Conservation (phyloP, 2,888 invertebrate species). For the Ophion costatus region DNA sequence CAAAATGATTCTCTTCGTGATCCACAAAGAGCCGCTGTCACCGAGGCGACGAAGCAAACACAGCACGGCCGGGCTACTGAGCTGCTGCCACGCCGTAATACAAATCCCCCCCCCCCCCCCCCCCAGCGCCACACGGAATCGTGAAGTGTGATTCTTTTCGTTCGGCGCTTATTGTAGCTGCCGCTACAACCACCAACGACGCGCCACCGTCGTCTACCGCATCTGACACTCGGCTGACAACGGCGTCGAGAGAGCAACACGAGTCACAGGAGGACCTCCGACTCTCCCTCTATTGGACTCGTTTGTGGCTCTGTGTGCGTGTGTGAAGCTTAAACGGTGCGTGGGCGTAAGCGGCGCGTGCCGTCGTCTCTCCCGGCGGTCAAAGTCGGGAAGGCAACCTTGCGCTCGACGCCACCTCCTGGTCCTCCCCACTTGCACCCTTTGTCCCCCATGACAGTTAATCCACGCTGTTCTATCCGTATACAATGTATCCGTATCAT, state of each 20-base stretch:
- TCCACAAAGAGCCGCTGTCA: constrained; percentile 78
- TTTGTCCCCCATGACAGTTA: constrained; percentile 32
- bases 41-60: constrained; percentile 71
- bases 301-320: constrained; percentile 7
- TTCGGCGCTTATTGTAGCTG: constrained; percentile 53
- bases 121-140: constrained; percentile 43
- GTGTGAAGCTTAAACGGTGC: constrained; percentile 55
- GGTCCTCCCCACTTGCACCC: constrained; percentile 26
- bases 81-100: constrained; percentile 81
- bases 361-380: constrained; percentile 75
- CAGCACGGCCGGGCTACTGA: constrained; percentile 63
- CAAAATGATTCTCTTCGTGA: constrained; percentile 18
- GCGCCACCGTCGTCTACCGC: constrained; percentile 37
- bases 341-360: constrained; percentile 72
- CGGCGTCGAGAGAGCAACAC: constrained; percentile 51
- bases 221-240: constrained; percentile 68
- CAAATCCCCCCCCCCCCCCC: constrained; percentile 69
- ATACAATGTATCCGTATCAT: constrained; percentile 19
- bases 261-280: constrained; percentile 26
- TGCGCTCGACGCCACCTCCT: constrained; percentile 55
- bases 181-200: constrained; percentile 46
- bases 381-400: constrained; percentile 69
- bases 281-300: constrained; percentile 1
- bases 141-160: constrained; percentile 66
- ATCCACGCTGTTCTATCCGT: background rate